Percentiles rank a stretch among this genome's conserved stretches.
phyloP scores from a whole-genome alignment of 2,113 vertebrate species.

The Phycodurus eques region DNA sequence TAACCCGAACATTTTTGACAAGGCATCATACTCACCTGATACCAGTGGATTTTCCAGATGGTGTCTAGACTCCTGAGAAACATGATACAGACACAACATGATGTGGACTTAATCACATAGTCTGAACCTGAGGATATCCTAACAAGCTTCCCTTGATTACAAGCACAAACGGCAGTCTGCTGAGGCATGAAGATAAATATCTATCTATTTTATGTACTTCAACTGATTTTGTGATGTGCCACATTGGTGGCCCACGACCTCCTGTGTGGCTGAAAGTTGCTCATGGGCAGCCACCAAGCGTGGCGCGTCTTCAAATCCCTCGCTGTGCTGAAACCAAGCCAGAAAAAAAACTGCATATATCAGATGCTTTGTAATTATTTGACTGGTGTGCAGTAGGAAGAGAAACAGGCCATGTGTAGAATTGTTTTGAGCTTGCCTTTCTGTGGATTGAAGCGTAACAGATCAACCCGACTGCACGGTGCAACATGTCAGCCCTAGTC shows the following conservation, averaged over 20 bases:
- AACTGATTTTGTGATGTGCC: slow-evolving; percentile 40
- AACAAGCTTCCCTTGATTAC: slow-evolving; percentile 39
- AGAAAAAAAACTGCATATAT: slow-evolving; percentile 49
- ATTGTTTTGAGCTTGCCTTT: slow-evolving; percentile 35
- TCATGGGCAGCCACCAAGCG: slow-evolving; percentile 28
- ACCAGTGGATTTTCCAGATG: slow-evolving; percentile 51
- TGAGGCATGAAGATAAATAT: slow-evolving; percentile 27
- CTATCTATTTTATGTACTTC: slow-evolving; percentile 21
- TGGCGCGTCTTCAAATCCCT: slow-evolving; percentile 32
- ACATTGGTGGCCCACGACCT: not conserved
- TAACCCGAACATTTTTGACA: not conserved
- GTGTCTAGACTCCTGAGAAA: slow-evolving; percentile 61
- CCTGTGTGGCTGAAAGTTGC: slow-evolving; percentile 8
- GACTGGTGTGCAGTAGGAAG: slow-evolving; percentile 39
- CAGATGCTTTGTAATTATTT: slow-evolving; percentile 54
- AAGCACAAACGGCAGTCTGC: slow-evolving; percentile 22
- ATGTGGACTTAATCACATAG: slow-evolving; percentile 22
- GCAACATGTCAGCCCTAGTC: slow-evolving; percentile 30
- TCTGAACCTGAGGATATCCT: slow-evolving; percentile 1
- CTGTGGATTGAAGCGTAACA: slow-evolving; percentile 40
- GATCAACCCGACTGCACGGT: slow-evolving; percentile 33
- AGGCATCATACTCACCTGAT: slow-evolving; percentile 13
- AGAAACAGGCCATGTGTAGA: slow-evolving; percentile 55
- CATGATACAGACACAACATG: slow-evolving; percentile 22
- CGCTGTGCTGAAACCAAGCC: slow-evolving; percentile 37